phyloP scores from a whole-genome alignment of 92 coral and sea anemone genomes.

The Epizoanthus illoricatus region DNA sequence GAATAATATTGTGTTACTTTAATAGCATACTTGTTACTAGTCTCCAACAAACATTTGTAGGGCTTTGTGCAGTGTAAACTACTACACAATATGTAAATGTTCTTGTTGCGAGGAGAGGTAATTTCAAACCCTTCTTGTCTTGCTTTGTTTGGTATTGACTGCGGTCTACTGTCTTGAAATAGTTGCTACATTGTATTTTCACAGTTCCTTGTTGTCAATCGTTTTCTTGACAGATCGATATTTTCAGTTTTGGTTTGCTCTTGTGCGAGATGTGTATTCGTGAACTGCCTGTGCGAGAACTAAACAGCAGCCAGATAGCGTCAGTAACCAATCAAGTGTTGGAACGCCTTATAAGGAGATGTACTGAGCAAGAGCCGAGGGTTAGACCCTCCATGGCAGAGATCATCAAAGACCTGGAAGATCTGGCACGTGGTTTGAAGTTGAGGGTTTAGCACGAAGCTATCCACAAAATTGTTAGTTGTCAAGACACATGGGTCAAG shows the following conservation, averaged over 20 bases:
- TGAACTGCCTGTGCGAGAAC: slow-evolving; percentile 89
- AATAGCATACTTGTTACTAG: too few species aligned
- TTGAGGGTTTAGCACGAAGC: neutral
- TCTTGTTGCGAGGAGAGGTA: too few species aligned
- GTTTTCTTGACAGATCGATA: slow-evolving; percentile 70
- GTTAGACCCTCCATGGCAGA: slow-evolving; percentile 78
- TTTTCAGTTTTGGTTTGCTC: slow-evolving; percentile 88
- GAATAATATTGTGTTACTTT: too few species aligned
- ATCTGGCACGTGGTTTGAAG: neutral
- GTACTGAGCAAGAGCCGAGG: slow-evolving; percentile 59
- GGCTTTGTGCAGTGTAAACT: too few species aligned
- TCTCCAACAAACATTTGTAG: too few species aligned
- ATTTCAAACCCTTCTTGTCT: too few species aligned
- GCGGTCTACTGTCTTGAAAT: neutral
- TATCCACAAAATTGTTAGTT: too few species aligned
- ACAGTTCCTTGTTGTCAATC: neutral
- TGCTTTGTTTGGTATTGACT: too few species aligned
- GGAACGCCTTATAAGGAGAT: slow-evolving; percentile 66
- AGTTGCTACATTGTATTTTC: neutral
- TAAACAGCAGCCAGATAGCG: slow-evolving; percentile 72
- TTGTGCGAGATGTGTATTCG: slow-evolving; percentile 93
- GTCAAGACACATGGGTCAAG: too few species aligned
- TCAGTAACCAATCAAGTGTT: slow-evolving; percentile 67
- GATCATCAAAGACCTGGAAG: slow-evolving; percentile 50
- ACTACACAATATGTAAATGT: too few species aligned